These are phyloP conservation scores for Ectobius pallidus DNA, from an alignment of 2,888 invertebrate species.

Conservation along the genomic window DNA sequence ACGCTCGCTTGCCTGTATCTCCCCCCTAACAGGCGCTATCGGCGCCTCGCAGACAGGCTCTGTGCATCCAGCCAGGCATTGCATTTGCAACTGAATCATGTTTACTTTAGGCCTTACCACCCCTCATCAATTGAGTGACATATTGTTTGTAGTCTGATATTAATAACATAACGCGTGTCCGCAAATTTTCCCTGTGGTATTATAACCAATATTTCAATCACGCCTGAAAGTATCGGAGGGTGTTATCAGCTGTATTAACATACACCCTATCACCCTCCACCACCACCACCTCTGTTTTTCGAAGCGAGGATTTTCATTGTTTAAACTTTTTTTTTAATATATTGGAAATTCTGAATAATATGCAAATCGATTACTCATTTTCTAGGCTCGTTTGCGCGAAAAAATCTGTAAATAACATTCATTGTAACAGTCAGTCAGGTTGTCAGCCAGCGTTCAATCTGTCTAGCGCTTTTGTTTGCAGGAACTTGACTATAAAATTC, in stretches of 20 bases:
- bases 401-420: no score
- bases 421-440: no score
- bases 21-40: neutral
- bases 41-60: neutral
- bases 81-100: conserved; percentile 17
- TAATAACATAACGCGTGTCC: conserved; percentile 18
- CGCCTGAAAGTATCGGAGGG: neutral
- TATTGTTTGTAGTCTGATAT: conserved; percentile 27
- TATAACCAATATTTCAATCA: conserved; percentile 17
- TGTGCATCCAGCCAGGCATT: conserved; percentile 1
- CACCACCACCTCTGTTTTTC: no score
- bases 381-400: no score
- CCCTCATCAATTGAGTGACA: conserved; percentile 27
- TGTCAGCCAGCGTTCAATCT: no score
- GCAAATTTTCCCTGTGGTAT: neutral
- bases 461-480: no score
- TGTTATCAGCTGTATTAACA: neutral
- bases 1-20: neutral
- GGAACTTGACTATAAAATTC: no score
- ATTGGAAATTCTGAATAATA: no score
- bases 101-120: conserved; percentile 8
- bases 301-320: no score
- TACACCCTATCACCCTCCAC: no score
- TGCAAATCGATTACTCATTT: no score
- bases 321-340: no score